phyloP scores from a whole-genome alignment of 2,113 vertebrate species.

The Tichodroma muraria region DNA sequence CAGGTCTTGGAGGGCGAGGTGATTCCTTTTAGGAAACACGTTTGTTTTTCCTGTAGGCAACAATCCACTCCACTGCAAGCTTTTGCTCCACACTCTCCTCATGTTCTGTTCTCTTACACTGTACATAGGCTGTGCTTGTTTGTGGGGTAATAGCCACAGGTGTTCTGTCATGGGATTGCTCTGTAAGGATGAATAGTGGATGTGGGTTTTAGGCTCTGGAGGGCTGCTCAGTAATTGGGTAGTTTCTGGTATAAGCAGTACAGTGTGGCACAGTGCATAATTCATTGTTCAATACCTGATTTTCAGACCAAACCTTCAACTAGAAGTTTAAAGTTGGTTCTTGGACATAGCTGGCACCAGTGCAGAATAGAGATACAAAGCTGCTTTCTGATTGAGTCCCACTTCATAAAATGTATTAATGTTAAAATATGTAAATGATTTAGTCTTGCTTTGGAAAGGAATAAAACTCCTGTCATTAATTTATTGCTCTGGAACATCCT shows the following conservation, averaged over 20 bases:
- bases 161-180: not conserved
- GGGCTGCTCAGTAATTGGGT: not conserved
- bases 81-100: not conserved
- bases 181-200: not conserved
- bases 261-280: not conserved
- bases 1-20: not conserved
- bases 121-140: not conserved
- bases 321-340: not conserved
- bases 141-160: not conserved
- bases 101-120: not conserved
- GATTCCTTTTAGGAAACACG: not conserved
- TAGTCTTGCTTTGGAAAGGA: not conserved
- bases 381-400: slow-evolving; percentile 1
- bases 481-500: slow-evolving; percentile 26
- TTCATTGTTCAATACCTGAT: not conserved
- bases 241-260: not conserved
- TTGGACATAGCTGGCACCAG: not conserved
- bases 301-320: not conserved
- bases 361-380: not conserved
- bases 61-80: not conserved
- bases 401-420: slow-evolving; percentile 13
- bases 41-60: not conserved
- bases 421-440: not conserved
- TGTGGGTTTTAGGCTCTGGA: not conserved
- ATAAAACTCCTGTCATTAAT: not conserved